Evolutionary conservation across 2,113 vertebrate genomes (phyloP), one percentile per base, ranked within the genome.

Genomic region (Platichthys stellatus): DNA sequence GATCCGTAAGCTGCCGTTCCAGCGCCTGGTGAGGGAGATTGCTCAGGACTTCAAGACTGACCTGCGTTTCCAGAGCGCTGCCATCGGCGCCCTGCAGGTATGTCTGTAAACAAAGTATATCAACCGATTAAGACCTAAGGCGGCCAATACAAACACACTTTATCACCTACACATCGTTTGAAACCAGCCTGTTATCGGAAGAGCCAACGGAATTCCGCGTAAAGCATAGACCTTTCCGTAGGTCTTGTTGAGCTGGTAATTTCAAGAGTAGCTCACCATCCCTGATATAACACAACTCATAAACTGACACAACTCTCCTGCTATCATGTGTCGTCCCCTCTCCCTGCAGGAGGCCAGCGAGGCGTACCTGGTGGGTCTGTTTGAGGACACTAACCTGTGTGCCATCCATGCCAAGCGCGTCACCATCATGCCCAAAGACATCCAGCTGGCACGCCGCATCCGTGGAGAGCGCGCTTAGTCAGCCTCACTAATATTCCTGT

Each of bases 391-490:
- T 67, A 95, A 95, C 92, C 91, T 95, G 93, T 95, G 94, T 58
- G 94, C 95, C 88, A 95, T 95, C 92, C 95, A 95, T 45, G 93
- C 94, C 90, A 94, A 95, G 92, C 88, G 94, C 51, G 94, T 95
- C 92, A 95, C 94, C 87, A 95, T 95, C 89, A 95, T 95, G 94
- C 94, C 94, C 92, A 96, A 96, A 94, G 95, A 96, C 93, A 96
- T 96, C 92, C 95, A 96, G 93, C 91, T 96, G 93, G 95, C 95
- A 31, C 94, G 95, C 38, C 94, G 95, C 72, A 96, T 96, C 82
- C 95, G 95, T 2, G 95, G 95, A 31, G 95, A 96, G 85, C 93
- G 95, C 6, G 95, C 95, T 88, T 96, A 95, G 64, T 74, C 47
- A 0, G 56, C 76, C 59, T 77, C 63, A 62, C 49, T 56, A 23